phyloP scores from a whole-genome alignment of 2,113 vertebrate species.

The Gopherus flavomarginatus region DNA sequence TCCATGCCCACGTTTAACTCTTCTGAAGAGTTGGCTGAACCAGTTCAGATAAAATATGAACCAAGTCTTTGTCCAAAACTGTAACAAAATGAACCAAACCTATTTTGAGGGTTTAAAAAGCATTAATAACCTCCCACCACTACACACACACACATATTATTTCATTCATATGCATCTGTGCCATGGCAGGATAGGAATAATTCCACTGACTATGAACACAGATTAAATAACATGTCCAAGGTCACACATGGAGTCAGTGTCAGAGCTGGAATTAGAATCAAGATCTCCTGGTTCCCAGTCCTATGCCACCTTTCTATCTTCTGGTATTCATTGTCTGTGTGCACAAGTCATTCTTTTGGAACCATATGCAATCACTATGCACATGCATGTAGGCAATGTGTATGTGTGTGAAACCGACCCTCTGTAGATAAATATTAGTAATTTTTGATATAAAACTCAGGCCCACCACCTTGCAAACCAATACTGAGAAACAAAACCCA shows the following conservation, averaged over 20 bases:
- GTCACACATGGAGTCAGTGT: not conserved
- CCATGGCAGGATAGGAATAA: not conserved
- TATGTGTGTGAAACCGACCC: not conserved
- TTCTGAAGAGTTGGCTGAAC: not conserved
- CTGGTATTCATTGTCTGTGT: not conserved
- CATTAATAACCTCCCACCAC: not conserved
- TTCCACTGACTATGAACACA: not conserved
- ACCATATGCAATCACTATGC: not conserved
- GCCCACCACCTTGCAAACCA: not conserved
- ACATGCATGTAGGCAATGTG: not conserved
- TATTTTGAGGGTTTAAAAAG: slow-evolving; percentile 41
- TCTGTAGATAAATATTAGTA: not conserved
- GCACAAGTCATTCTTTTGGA: not conserved
- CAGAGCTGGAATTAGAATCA: not conserved
- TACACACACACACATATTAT: not conserved
- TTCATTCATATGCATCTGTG: not conserved
- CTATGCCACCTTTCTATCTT: not conserved
- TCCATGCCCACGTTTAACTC: not conserved
- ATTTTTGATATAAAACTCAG: not conserved
- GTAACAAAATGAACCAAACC: slow-evolving; percentile 15
- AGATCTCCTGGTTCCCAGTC: not conserved
- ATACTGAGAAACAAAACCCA: not conserved
- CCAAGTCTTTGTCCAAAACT: slow-evolving; percentile 39
- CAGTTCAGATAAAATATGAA: slow-evolving; percentile 16
- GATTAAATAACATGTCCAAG: not conserved